phyloP scores from a whole-genome alignment of 2,113 vertebrate species.

The Isurus oxyrinchus region DNA sequence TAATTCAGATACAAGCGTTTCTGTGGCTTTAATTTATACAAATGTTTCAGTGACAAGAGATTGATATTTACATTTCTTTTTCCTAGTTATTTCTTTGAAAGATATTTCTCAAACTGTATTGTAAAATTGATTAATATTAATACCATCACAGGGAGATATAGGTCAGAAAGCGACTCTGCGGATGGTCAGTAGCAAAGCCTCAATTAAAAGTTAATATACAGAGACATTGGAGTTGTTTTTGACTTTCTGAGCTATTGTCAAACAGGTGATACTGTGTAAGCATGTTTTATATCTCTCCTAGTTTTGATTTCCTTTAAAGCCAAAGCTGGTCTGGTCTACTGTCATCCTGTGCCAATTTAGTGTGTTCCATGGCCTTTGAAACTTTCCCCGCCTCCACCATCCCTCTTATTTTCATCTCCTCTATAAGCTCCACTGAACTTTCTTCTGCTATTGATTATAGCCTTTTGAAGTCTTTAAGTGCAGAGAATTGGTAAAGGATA shows the following conservation, averaged over 20 bases:
- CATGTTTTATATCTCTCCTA: not conserved
- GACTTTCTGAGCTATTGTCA: not conserved
- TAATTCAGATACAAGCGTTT: not conserved
- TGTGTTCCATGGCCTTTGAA: too few species aligned
- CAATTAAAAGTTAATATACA: not conserved
- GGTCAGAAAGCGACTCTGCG: not conserved
- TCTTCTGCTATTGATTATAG: too few species aligned
- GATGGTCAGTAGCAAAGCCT: not conserved
- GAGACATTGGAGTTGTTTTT: not conserved
- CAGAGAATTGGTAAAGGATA: too few species aligned
- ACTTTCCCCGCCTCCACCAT: too few species aligned
- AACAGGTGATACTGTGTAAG: not conserved
- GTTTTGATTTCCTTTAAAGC: not conserved
- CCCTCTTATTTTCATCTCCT: too few species aligned
- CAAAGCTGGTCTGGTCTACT: not conserved
- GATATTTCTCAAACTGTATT: not conserved
- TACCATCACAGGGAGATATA: not conserved
- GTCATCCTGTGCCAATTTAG: too few species aligned
- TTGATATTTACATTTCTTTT: not conserved
- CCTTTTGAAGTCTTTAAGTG: too few species aligned
- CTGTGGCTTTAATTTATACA: not conserved
- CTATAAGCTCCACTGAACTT: too few species aligned
- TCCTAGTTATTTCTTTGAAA: not conserved
- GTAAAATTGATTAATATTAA: not conserved
- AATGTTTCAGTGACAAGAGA: not conserved